Evolutionary conservation across 2,113 vertebrate genomes (phyloP), one percentile per base, ranked within the genome.

Genomic region (Macrotis lagotis): DNA sequence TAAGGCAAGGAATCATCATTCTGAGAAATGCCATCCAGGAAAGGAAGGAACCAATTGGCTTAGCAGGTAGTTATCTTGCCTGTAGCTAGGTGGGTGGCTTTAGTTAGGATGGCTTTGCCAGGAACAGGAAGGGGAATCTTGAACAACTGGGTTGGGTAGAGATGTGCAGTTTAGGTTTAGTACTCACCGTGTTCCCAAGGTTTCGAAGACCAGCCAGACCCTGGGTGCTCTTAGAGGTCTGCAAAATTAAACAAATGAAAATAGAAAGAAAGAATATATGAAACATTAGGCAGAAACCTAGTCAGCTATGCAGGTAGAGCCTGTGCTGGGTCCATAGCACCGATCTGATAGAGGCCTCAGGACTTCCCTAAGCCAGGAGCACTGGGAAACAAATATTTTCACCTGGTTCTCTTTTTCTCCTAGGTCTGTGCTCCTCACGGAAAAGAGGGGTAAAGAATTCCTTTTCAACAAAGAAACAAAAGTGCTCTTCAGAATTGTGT

Each of bases 121-220:
- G 66, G 47, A 74, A 90, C 3, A 50, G 55, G 0, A 90, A 48
- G 51, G 12, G 28, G 52, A 53, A 24, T 31, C 48, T 44, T 44
- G 47, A 93, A 53, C 92, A 74, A 26, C 5, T 12, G 48, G 94
- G 44, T 51, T 88, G 53, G 52, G 51, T 59, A 51, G 90, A 93
- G 16, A 74, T 83, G n/a, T 83, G 19, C n/a, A 44, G 19, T 83
- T 83, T 83, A 44, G 66, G 66, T 2, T 83, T 44, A 83, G n/a
- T 83, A 98, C 99, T 99, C 95, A 99, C 99, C 28, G 99, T 99
- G 98, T 99, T 99, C 48, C 99, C 99, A 22, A 99, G 99, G 98
- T 99, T 99, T 97, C 98, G 98, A 94, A 99, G 98, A 50, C 99
- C 99, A 1, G 99, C 99, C 98, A 99, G 98, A 91, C 99, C 99